These are phyloP conservation scores for Barypeithes pellucidus DNA, from an alignment of 2,888 invertebrate genomes.

Conservation along the genomic window DNA sequence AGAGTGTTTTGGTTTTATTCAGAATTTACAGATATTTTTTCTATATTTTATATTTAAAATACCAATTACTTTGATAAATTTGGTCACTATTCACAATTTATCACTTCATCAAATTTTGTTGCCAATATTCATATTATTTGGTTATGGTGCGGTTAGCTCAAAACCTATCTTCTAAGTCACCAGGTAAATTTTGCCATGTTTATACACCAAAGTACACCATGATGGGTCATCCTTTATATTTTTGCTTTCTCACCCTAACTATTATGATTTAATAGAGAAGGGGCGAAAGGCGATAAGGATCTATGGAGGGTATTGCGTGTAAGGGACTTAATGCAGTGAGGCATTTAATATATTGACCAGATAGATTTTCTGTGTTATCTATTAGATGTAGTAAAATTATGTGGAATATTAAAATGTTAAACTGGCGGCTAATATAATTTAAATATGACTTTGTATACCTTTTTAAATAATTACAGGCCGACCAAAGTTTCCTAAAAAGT, in stretches of 20 bases:
- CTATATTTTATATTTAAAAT: no score
- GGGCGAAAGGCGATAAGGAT: constrained; percentile 35
- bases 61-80: no score
- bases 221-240: constrained; percentile 30
- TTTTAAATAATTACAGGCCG: no score
- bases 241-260: constrained; percentile 31
- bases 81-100: no score
- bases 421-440: neutral
- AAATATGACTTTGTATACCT: no score
- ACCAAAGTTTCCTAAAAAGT: no score
- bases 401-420: neutral
- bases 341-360: constrained; percentile 16
- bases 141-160: constrained; percentile 3
- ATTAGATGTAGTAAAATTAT: neutral
- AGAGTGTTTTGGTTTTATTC: no score
- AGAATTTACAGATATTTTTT: no score
- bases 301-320: constrained; percentile 35
- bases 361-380: constrained; percentile 9
- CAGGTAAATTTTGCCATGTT: constrained; percentile 28
- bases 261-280: constrained; percentile 39
- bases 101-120: neutral
- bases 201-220: constrained; percentile 22
- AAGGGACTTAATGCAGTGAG: constrained; percentile 5
- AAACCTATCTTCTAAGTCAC: constrained; percentile 7
- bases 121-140: neutral